A percentile compares a stretch with the other conserved stretches of the same genome.
Evolutionary conservation across 2,888 invertebrate genomes (phyloP).

Genomic region (Liopterus haemorrhoidalis): DNA sequence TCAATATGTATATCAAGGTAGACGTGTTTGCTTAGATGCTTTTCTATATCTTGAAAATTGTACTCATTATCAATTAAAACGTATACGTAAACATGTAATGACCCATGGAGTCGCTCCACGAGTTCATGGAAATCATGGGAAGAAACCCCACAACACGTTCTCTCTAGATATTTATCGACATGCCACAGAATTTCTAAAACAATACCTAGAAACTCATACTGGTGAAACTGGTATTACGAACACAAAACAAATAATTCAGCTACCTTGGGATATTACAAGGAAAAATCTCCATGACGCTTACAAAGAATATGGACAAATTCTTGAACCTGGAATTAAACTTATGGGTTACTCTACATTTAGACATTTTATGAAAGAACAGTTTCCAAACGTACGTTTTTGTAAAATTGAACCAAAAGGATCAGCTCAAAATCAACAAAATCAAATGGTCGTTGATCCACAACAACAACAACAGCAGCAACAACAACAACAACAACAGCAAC

Average conservation of each 20-base stretch:
- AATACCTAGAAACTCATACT: conserved; percentile 63
- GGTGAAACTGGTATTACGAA: conserved; percentile 50
- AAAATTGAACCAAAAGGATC: conserved; percentile 56
- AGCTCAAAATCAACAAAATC: conserved; percentile 30
- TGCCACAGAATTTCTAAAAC: conserved; percentile 69
- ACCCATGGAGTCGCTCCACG: conserved; percentile 72
- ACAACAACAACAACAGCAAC: conserved; percentile 46
- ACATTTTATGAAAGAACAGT: conserved; percentile 75
- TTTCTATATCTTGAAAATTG: conserved; percentile 75
- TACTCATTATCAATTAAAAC: conserved; percentile 70
- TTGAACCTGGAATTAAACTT: conserved; percentile 64
- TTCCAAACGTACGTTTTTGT: conserved; percentile 67
- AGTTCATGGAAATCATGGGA: conserved; percentile 73
- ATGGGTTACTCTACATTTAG: conserved; percentile 78
- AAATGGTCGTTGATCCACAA: conserved; percentile 40
- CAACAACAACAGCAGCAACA: conserved; percentile 48
- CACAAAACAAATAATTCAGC: conserved; percentile 49
- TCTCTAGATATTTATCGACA: conserved; percentile 72
- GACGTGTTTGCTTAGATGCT: conserved; percentile 70
- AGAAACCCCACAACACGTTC: conserved; percentile 74
- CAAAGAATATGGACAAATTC: conserved; percentile 64
- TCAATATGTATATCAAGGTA: conserved; percentile 71
- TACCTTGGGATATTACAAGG: conserved; percentile 55
- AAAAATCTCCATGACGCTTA: conserved; percentile 71
- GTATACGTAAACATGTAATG: conserved; percentile 72